A percentile compares a stretch with the other conserved stretches of the same genome.
These are phyloP conservation scores for Desoria tigrina DNA, from an alignment of 2,888 invertebrate genomes.

Conservation along the genomic window DNA sequence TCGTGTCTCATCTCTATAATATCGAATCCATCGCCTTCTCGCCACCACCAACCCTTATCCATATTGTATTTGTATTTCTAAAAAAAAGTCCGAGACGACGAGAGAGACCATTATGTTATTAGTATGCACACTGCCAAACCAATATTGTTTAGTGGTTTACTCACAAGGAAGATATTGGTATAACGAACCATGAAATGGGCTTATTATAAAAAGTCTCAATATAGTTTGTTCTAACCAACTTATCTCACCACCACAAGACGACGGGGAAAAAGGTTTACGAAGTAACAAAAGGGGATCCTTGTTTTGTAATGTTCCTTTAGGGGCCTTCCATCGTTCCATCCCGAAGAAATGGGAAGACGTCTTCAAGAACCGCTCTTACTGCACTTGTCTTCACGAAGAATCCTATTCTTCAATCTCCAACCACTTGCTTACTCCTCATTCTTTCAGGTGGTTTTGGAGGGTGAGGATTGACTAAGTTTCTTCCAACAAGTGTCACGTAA, in stretches of 20 bases:
- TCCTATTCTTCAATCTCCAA: conserved; percentile 14
- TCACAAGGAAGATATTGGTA: conserved; percentile 13
- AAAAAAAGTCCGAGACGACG: background rate
- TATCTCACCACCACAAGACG: background rate
- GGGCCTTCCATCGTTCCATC: too few relatives aligned
- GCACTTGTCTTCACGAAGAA: conserved; percentile 9
- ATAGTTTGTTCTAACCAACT: too few relatives aligned
- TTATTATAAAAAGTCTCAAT: conserved; percentile 8
- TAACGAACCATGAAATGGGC: conserved; percentile 15
- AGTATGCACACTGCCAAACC: background rate
- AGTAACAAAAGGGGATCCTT: conserved; percentile 1
- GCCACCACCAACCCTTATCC: too few relatives aligned
- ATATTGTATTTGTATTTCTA: too few relatives aligned
- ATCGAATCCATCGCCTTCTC: too few relatives aligned
- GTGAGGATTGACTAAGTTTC: conserved; percentile 2
- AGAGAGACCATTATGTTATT: background rate
- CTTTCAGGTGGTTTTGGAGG: conserved; percentile 15
- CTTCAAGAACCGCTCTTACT: too few relatives aligned
- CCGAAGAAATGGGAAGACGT: too few relatives aligned
- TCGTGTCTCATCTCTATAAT: too few relatives aligned
- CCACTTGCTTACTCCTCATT: conserved; percentile 20
- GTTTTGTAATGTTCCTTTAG: too few relatives aligned
- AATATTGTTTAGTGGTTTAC: conserved; percentile 5
- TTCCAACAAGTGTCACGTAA: too few relatives aligned
- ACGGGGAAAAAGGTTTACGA: background rate